Evolutionary conservation across 53 echinoderm and acorn worm species (phyloP).

Genomic region (Paracentrotus lividus): DNA sequence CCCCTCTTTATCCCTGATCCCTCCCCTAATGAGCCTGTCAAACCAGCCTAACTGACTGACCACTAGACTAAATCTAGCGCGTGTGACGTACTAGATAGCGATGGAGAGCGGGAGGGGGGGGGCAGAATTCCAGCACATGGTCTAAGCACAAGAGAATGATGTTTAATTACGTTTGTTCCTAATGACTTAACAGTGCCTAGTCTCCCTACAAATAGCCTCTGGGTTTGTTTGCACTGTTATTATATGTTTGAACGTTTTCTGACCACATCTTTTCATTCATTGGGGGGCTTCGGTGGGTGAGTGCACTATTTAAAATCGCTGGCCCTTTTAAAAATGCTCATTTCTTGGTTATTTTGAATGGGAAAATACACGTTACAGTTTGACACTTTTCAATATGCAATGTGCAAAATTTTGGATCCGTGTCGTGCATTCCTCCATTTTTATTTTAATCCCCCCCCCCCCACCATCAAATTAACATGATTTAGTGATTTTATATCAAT

Average conservation of each 20-base stretch:
- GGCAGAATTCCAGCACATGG: not conserved
- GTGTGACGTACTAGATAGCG: slow-evolving; percentile 9
- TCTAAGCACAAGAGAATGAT: slow-evolving; percentile 34
- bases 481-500: too few species aligned
- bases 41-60: too few species aligned
- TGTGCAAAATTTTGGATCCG: not conserved
- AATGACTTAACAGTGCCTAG: slow-evolving; percentile 31
- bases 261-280: slow-evolving; percentile 11
- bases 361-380: not conserved
- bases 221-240: slow-evolving; percentile 23
- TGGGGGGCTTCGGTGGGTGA: not conserved
- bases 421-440: not conserved
- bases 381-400: not conserved
- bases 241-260: slow-evolving; percentile 41
- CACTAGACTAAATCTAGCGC: slow-evolving; percentile 25
- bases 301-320: slow-evolving; percentile 32
- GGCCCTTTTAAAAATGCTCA: not conserved
- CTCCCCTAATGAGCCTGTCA: slow-evolving; percentile 61
- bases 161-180: slow-evolving; percentile 65
- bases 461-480: too few species aligned
- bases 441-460: too few species aligned
- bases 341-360: not conserved
- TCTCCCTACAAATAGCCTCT: not conserved
- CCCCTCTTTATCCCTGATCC: slow-evolving; percentile 15
- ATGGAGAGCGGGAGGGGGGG: too few species aligned